Base-by-base conservation (phyloP, 1,140 invertebrate genomes). In the Belonocnema kinseyi region DNA sequence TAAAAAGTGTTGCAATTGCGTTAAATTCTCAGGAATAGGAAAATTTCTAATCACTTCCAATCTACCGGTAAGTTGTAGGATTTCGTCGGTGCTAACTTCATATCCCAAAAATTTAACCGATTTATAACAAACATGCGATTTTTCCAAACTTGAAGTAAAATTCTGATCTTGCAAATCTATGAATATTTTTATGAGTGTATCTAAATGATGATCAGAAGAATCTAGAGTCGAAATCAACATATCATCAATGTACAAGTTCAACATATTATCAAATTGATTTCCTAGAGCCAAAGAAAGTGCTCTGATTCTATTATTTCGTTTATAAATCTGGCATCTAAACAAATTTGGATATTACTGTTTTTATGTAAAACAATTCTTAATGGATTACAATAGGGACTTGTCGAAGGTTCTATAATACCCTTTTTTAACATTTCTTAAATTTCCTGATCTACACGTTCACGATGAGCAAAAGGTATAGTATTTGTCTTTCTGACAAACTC, bases 81-180 rank as follows among this genome's bases (percentile, higher is more conserved):
- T 73, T 11, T 90, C 91, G 1, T 81, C 66, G 8, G 46, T n/a
- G 16, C 75, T 75, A 16, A 89, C 70, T 6, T 85, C 77, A 66
- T 81, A 83, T 17, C 87, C 87, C 11, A 89, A 77, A 74, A 85
- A 90, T 11, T 77, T 72, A 2, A 90, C 73, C 56, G 80, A 50
- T 70, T 61, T 66, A 53, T 12, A 19, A 17, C 56, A 72, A 80
- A 77, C 13, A 40, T 10, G 10, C 2, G 75, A 71, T 77, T 80
- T 80, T 8, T 56, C 16, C 21, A 80, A 75, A 6, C 17, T 54
- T 10, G 58, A 14, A 56, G 52, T 77, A 74, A 74, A 58, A 58
- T 77, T 70, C 12, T 72, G 12, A 8, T 26, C 26, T 72, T 78
- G 52, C 5, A 72, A 33, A 17, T 33, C 1, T 13, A 14, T 21